Evolutionary conservation across 2,113 vertebrate genomes (phyloP).

Genomic region (Pogonocichla stellata): DNA sequence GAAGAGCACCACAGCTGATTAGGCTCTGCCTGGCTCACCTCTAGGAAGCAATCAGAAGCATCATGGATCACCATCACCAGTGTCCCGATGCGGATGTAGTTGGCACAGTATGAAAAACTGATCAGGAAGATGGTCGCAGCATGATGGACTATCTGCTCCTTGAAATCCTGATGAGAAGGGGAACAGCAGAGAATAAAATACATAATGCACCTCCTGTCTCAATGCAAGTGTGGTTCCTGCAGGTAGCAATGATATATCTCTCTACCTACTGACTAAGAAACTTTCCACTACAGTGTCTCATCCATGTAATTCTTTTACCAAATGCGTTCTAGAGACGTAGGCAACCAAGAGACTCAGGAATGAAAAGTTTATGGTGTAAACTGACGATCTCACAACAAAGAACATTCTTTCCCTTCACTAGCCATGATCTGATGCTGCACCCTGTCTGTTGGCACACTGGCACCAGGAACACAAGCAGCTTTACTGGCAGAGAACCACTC

Average conservation of each 20-base stretch:
- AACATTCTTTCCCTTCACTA: neutral
- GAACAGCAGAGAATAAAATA: neutral
- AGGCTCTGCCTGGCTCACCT: conserved; percentile 74
- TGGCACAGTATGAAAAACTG: conserved; percentile 87
- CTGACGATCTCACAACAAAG: neutral
- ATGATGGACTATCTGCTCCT: conserved; percentile 89
- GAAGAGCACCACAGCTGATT: neutral
- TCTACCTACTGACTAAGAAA: neutral
- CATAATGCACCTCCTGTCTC: neutral
- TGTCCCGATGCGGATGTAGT: conserved; percentile 87
- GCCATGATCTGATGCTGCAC: neutral
- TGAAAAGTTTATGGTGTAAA: neutral
- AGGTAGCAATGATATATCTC: neutral
- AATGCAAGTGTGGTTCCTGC: neutral
- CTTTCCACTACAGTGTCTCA: neutral
- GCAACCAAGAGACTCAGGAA: neutral
- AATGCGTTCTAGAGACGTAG: neutral
- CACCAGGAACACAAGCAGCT: neutral
- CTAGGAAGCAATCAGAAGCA: conserved; percentile 83
- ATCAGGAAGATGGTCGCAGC: conserved; percentile 87
- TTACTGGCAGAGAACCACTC: neutral
- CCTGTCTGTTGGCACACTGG: neutral
- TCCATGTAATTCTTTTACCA: neutral
- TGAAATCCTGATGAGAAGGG: conserved; percentile 82
- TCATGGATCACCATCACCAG: conserved; percentile 91